Conservation (phyloP, 2,888 invertebrate species). For the Willowsia nigromaculata region DNA sequence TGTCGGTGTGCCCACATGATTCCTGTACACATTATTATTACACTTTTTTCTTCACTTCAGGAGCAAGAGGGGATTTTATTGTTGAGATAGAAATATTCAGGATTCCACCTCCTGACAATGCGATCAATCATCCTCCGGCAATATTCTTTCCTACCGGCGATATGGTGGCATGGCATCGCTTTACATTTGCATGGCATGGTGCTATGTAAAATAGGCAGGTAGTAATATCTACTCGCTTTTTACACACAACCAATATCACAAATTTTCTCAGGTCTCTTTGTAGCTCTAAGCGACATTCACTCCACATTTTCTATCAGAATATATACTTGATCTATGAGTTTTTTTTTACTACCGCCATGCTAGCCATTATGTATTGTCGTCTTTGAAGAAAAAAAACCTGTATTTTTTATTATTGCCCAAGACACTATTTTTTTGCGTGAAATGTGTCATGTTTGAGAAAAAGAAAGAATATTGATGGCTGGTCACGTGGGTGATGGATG, state of each 20-base stretch:
- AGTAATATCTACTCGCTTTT: background rate
- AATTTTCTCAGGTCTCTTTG: background rate
- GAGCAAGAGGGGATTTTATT: background rate
- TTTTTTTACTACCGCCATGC: background rate
- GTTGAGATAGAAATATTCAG: background rate
- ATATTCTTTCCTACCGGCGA: too few relatives aligned
- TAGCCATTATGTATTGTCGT: too few relatives aligned
- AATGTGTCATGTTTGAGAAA: background rate
- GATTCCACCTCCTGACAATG: conserved; percentile 15
- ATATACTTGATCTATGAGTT: too few relatives aligned
- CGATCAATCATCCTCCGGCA: conserved; percentile 17
- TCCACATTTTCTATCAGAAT: background rate
- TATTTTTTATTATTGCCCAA: background rate
- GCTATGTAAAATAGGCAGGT: background rate
- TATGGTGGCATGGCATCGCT: background rate
- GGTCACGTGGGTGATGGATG: background rate
- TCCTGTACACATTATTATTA: background rate
- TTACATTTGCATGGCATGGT: too few relatives aligned
- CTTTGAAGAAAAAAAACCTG: background rate
- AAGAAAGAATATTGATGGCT: background rate
- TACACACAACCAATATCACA: background rate
- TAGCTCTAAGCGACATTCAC: conserved; percentile 1
- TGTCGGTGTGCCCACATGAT: too few relatives aligned
- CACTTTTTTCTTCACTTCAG: background rate
- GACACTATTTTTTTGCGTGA: background rate